Evolutionary conservation across 2,113 vertebrate species (phyloP).

Genomic region (Cheilinus undulatus): DNA sequence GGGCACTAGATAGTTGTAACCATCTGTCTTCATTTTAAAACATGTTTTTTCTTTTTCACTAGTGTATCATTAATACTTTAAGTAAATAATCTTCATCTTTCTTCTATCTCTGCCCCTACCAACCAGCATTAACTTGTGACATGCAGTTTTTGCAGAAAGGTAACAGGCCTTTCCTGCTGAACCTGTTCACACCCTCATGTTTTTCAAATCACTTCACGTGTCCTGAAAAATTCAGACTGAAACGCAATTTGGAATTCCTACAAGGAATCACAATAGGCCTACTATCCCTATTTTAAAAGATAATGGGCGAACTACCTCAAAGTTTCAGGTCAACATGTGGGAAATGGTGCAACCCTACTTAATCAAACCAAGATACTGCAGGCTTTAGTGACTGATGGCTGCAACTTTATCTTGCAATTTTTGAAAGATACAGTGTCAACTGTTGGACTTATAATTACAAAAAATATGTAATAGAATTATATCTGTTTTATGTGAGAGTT

Average conservation of each 20-base stretch:
- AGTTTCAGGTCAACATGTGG: conserved; percentile 1
- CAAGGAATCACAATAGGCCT: not conserved
- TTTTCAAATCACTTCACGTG: not conserved
- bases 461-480: not conserved
- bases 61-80: too few relatives aligned
- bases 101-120: not conserved
- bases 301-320: not conserved
- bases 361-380: not conserved
- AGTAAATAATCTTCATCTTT: not conserved
- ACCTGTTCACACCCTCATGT: conserved; percentile 45
- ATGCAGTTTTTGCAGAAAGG: not conserved
- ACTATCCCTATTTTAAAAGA: not conserved
- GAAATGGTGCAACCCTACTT: not conserved
- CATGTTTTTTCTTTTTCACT: too few relatives aligned
- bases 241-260: not conserved
- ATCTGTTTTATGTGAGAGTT: not conserved
- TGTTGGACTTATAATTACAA: not conserved
- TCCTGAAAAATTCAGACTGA: not conserved
- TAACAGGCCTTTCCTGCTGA: conserved; percentile 38
- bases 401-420: too few relatives aligned
- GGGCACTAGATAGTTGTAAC: too few relatives aligned
- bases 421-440: not conserved
- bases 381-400: too few relatives aligned
- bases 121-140: not conserved
- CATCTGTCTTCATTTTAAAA: too few relatives aligned